Base-by-base conservation (phyloP, 1,140 invertebrate genomes). In the Caenorhabditis inopinata region DNA sequence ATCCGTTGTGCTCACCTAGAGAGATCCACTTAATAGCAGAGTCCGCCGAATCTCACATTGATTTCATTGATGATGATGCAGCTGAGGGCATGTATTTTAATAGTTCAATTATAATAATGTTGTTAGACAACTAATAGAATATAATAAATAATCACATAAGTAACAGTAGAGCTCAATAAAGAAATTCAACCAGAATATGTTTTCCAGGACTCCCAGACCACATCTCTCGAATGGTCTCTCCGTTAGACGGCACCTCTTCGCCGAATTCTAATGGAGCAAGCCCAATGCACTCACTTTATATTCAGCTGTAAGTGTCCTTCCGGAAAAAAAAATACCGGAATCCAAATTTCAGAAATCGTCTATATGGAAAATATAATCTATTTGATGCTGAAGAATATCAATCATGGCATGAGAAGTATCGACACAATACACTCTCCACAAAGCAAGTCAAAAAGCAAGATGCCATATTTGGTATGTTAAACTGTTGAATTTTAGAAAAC, bases 371-470 rank as follows among this genome's bases (percentile, higher is more conserved):
- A 29, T n/a, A 58, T 6, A 53, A 62, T 14, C 21, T 78, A 7
- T 78, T 78, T 53, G 35, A 11, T 11, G n/a, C 29, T 3, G 27
- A 35, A 23, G 53, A 38, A 18, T 62, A 58, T 53, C 35, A 62
- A 16, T 78, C 80, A 18, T 81, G 80, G 80, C 74, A 77, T 21
- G 80, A 81, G 49, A 81, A 78, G 47, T 78, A 51, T 47, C 27
- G 38, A 9, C 49, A 46, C 16, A 49, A 76, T 16, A 76, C 49
- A 53, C 14, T 81, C 14, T 62, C 46, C 7, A 32, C 42, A 6
- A 81, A 81, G 38, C 25, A 38, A 29, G 74, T 77, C 53, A 81
- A 81, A 45, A 81, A 81, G 47, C 80, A 81, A 27, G 80, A 81
- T 23, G 51, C 80, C 9, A 81, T 81, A 14, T 81, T 73, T 74